A percentile compares a stretch with the other conserved stretches of the same genome.
Conservation (phyloP, 2,797 vertebrate species). For the Anomalospiza imberbis region DNA sequence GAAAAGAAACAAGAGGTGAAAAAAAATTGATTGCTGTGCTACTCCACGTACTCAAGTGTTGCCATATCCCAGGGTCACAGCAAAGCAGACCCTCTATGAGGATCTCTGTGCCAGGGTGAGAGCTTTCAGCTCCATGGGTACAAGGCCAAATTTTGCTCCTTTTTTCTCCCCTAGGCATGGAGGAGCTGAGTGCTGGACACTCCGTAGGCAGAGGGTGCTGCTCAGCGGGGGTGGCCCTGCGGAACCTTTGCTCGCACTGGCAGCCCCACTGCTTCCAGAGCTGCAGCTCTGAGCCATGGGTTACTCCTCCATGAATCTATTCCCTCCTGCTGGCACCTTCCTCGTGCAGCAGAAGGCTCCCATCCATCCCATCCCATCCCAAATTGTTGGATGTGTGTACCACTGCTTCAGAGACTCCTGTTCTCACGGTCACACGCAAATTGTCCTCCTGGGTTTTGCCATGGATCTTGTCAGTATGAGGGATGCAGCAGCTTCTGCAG, state of each 20-base stretch:
- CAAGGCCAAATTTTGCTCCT: neutral
- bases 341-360: neutral
- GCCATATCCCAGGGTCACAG: accelerated
- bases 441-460: neutral
- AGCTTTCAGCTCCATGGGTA: neutral
- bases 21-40: neutral
- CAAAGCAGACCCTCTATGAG: neutral
- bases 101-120: neutral
- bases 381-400: neutral
- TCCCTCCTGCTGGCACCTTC: neutral
- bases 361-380: neutral
- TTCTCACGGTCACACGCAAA: accelerated
- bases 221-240: neutral
- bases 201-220: neutral
- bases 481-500: neutral
- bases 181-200: neutral
- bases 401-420: neutral
- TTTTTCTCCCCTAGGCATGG: accelerated
- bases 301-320: neutral
- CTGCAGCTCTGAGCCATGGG: neutral
- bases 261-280: neutral
- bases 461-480: neutral
- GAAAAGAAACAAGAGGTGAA: conserved; percentile 21
- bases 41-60: neutral
- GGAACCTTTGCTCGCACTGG: neutral